These are phyloP conservation scores for Epizoanthus fatuus DNA, from an alignment of 92 coral and sea anemone species.

Conservation along the genomic window DNA sequence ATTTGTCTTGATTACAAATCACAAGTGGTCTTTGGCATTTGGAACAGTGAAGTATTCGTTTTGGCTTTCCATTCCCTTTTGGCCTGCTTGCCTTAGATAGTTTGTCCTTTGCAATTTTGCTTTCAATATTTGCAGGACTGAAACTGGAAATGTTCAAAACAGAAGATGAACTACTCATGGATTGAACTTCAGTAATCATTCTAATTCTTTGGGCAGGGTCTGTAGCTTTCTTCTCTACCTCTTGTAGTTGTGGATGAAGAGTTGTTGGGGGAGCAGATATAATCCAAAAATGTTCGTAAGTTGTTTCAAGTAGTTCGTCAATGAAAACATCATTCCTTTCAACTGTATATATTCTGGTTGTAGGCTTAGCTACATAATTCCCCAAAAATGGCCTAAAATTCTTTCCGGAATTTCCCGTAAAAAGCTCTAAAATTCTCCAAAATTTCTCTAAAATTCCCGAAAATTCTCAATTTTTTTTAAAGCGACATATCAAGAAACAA, in stretches of 20 bases:
- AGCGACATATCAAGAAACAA: conserved; percentile 35
- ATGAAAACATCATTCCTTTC: conserved; percentile 10
- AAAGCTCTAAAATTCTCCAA: conserved; percentile 57
- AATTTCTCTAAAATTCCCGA: conserved; percentile 45
- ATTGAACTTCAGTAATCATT: too few species aligned
- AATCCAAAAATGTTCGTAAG: conserved; percentile 7
- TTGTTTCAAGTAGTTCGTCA: neutral
- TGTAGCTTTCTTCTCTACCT: too few species aligned
- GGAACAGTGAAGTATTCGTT: neutral
- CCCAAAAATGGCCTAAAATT: conserved; percentile 33
- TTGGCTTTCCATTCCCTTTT: neutral
- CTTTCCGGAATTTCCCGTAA: conserved; percentile 44
- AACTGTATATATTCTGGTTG: conserved; percentile 31
- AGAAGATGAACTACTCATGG: too few species aligned
- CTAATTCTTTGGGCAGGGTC: too few species aligned
- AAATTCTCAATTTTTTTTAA: conserved; percentile 18
- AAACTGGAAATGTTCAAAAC: too few species aligned
- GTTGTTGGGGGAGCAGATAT: neutral
- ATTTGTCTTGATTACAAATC: too few species aligned
- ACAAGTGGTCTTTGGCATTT: conserved; percentile 21
- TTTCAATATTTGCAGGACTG: too few species aligned
- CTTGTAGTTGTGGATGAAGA: conserved; percentile 5
- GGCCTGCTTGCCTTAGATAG: neutral
- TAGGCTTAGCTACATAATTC: too few species aligned
- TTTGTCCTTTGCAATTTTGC: neutral